phyloP scores from a whole-genome alignment of 2,113 vertebrate genomes.

The Gila orcuttii region DNA sequence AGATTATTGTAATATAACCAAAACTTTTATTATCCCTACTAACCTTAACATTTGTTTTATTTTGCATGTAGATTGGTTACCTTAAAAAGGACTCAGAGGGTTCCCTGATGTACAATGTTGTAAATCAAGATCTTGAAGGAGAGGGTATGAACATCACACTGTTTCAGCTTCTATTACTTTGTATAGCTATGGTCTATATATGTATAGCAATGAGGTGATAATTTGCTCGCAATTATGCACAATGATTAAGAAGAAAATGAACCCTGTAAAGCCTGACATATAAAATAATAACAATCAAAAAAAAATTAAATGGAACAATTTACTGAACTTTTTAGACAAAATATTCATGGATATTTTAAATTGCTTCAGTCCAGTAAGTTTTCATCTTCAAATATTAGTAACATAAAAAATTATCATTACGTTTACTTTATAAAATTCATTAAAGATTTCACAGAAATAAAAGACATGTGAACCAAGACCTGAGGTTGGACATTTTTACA shows the following conservation, averaged over 20 bases:
- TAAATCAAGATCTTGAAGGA: conserved; percentile 89
- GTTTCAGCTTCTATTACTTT: neutral
- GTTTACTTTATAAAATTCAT: too few species aligned
- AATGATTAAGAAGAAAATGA: neutral
- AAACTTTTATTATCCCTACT: neutral
- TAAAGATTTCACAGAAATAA: too few species aligned
- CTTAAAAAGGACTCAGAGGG: conserved; percentile 87
- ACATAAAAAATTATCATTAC: too few species aligned
- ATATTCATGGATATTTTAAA: too few species aligned
- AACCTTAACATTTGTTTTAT: conserved; percentile 26
- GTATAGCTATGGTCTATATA: neutral
- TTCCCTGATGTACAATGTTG: conserved; percentile 87
- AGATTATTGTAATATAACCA: neutral
- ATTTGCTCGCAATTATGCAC: neutral
- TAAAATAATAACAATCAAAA: too few species aligned
- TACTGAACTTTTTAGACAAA: neutral
- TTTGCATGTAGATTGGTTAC: conserved; percentile 86
- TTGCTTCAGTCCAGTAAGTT: too few species aligned
- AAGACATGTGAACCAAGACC: too few species aligned
- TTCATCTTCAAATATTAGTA: too few species aligned
- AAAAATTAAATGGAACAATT: neutral
- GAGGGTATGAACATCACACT: conserved; percentile 77
- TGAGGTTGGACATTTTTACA: too few species aligned
- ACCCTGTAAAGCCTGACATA: neutral
- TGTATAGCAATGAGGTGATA: neutral